Conservation (phyloP, 2,113 vertebrate species). For the Mustela lutreola region DNA sequence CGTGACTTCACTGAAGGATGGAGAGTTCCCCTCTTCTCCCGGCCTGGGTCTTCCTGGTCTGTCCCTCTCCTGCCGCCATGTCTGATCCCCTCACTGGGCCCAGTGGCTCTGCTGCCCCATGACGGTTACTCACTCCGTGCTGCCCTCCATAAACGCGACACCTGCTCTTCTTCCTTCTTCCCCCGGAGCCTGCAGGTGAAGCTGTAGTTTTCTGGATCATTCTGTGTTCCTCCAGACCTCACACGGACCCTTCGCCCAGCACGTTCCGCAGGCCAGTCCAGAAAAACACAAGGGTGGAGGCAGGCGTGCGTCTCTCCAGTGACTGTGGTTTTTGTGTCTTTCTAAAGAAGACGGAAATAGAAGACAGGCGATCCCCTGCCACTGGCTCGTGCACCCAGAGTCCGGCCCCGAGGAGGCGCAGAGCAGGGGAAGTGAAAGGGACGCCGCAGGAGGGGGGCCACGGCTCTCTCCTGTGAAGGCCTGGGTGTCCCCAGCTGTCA, state of each 20-base stretch:
- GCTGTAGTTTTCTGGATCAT: background rate
- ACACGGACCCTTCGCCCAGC: background rate
- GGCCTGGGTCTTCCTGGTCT: background rate
- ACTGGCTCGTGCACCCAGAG: background rate
- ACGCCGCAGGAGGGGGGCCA: rapidly evolving
- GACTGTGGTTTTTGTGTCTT: background rate
- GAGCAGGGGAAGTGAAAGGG: background rate
- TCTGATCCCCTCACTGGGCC: background rate
- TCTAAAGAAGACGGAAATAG: background rate
- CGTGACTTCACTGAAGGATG: background rate
- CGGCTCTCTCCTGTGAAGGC: background rate
- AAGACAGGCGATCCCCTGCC: background rate
- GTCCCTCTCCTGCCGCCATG: rapidly evolving
- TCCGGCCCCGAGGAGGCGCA: background rate
- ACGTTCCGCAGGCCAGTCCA: background rate
- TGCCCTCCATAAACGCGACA: background rate
- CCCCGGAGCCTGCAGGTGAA: background rate
- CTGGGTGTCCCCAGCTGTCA: background rate
- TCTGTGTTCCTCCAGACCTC: background rate
- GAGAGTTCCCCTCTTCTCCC: background rate
- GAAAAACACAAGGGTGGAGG: background rate
- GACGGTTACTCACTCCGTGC: rapidly evolving
- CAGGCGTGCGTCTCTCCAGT: background rate
- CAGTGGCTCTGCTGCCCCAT: background rate
- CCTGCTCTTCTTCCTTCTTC: background rate